Percentiles rank a stretch among this genome's conserved stretches.
phyloP scores from a whole-genome alignment of 1,140 invertebrate species.

The Drosophila sucinea region DNA sequence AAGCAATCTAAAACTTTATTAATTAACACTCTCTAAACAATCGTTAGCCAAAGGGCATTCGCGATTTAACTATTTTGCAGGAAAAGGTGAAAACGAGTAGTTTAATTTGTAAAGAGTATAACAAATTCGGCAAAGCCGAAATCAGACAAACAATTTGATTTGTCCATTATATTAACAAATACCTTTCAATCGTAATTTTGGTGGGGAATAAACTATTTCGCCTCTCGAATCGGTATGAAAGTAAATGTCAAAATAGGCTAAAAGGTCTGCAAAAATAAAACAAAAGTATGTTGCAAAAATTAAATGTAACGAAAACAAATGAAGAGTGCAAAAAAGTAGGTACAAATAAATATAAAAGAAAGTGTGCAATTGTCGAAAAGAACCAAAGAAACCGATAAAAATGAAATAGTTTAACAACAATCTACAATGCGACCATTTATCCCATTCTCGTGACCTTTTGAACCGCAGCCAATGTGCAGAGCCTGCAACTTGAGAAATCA shows the following conservation, averaged over 20 bases:
- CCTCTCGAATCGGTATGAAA: conserved; percentile 91
- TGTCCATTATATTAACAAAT: conserved; percentile 71
- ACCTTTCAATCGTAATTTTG: conserved; percentile 90
- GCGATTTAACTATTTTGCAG: too few species aligned
- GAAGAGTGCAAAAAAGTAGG: conserved; percentile 25
- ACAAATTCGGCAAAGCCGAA: conserved; percentile 8
- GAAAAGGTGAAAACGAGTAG: conserved; percentile 26
- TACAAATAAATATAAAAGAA: conserved; percentile 12
- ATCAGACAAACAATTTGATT: background rate
- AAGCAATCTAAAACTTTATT: too few species aligned
- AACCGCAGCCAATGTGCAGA: background rate
- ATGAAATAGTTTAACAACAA: conserved; percentile 18
- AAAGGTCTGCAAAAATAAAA: conserved; percentile 86
- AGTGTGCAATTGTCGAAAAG: conserved; percentile 22
- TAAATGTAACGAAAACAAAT: conserved; percentile 25
- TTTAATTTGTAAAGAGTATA: conserved; percentile 25
- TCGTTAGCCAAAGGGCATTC: too few species aligned
- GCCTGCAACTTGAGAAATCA: conserved; percentile 18
- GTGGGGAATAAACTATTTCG: conserved; percentile 87
- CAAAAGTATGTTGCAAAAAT: conserved; percentile 40
- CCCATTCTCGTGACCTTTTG: conserved; percentile 3
- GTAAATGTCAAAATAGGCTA: conserved; percentile 90
- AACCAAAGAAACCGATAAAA: conserved; percentile 18
- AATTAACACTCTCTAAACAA: too few species aligned
- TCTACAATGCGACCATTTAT: background rate